Percentiles rank a stretch among this genome's conserved stretches.
Evolutionary conservation across 1,140 invertebrate species (phyloP).

Genomic region (Drosophila auraria): DNA sequence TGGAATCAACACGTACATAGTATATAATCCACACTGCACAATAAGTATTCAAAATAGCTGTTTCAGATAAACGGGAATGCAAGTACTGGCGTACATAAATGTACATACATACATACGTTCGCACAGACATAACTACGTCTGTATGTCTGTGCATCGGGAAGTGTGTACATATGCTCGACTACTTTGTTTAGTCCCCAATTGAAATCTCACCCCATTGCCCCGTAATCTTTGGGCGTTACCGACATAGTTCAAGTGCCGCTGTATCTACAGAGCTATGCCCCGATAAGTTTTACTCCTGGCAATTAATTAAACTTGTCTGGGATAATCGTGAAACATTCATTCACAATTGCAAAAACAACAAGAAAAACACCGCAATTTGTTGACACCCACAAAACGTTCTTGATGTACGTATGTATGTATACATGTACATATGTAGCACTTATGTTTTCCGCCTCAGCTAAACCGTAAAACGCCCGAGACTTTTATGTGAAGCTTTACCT

Average conservation of each 20-base stretch:
- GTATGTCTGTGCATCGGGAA: conserved; percentile 37
- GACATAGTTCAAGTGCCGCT: conserved; percentile 22
- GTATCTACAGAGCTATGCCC: neutral
- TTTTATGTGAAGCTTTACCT: conserved; percentile 15
- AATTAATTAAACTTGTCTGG: neutral
- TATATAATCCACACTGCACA: neutral
- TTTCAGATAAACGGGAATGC: conserved; percentile 26
- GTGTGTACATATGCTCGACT: conserved; percentile 43
- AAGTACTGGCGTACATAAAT: conserved; percentile 6
- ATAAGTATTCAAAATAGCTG: conserved; percentile 1
- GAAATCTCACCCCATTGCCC: conserved; percentile 42
- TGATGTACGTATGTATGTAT: conserved; percentile 22
- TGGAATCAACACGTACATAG: conserved; percentile 35
- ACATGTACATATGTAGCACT: neutral
- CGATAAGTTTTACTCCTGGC: neutral
- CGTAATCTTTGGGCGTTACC: conserved; percentile 50
- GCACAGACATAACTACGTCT: conserved; percentile 7
- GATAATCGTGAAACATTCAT: conserved; percentile 8
- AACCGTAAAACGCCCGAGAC: neutral
- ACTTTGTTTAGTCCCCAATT: conserved; percentile 50
- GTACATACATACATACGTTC: neutral
- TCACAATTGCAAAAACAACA: conserved; percentile 31
- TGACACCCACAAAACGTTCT: conserved; percentile 35
- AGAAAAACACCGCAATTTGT: conserved; percentile 27
- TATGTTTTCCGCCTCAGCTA: conserved; percentile 1